A percentile compares a stretch with the other conserved stretches of the same genome.
These are phyloP conservation scores for Pterostichus madidus DNA, from an alignment of 2,888 invertebrate genomes.

Conservation along the genomic window DNA sequence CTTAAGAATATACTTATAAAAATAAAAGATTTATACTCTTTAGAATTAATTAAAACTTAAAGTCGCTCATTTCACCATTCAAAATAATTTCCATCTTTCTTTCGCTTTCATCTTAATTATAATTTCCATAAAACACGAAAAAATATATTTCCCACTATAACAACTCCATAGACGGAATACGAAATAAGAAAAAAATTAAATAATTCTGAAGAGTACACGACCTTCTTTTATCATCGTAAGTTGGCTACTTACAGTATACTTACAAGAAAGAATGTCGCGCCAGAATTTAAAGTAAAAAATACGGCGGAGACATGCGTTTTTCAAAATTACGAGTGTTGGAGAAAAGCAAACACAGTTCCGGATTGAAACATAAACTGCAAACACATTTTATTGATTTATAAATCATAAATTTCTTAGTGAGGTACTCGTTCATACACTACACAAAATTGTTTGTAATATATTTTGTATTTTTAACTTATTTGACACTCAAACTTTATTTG, in stretches of 20 bases:
- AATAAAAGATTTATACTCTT: background rate
- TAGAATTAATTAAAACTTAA: conserved; percentile 23
- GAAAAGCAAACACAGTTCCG: background rate
- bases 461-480: background rate
- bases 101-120: background rate
- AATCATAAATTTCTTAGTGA: background rate
- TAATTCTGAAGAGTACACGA: background rate
- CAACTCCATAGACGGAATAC: background rate
- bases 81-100: background rate
- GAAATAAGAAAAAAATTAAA: conserved; percentile 15
- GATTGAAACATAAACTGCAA: background rate
- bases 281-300: conserved; percentile 11
- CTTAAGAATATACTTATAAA: too few relatives aligned
- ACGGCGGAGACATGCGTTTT: background rate
- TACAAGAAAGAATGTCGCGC: background rate
- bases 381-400: background rate
- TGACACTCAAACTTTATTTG: background rate
- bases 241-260: background rate
- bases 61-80: background rate
- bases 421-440: background rate
- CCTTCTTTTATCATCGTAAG: background rate
- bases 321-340: conserved; percentile 4
- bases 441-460: background rate
- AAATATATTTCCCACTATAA: background rate
- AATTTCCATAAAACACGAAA: conserved; percentile 20